Conservation (phyloP, 2,888 invertebrate species). For the Lasioglossum oenotherae region DNA sequence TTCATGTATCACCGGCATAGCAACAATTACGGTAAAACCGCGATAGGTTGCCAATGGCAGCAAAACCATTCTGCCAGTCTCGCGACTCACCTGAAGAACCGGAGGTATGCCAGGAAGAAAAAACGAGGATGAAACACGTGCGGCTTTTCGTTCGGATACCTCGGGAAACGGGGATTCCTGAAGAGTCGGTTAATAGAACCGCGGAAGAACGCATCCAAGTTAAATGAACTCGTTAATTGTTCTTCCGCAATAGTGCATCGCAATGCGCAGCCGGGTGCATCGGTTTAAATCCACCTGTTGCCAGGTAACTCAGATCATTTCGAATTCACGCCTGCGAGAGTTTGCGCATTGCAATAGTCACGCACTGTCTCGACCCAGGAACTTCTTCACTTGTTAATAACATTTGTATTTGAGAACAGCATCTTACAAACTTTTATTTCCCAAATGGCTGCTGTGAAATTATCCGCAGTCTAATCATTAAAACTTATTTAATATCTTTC, state of each 20-base stretch:
- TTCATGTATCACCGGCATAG: neutral
- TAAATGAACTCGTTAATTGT: slow-evolving; percentile 65
- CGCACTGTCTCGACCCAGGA: neutral
- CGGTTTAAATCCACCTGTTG: slow-evolving; percentile 53
- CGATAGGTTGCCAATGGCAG: neutral
- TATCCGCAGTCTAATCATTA: neutral
- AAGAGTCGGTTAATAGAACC: slow-evolving; percentile 42
- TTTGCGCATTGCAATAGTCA: neutral
- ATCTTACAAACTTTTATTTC: neutral
- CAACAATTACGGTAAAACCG: neutral
- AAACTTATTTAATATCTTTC: neutral
- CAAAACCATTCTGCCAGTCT: neutral
- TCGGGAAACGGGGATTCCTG: slow-evolving; percentile 41
- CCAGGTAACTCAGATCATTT: slow-evolving; percentile 23
- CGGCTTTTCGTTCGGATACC: slow-evolving; percentile 33
- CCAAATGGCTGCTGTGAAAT: too few relatives aligned
- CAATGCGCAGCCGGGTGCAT: slow-evolving; percentile 44
- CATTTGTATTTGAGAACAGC: neutral
- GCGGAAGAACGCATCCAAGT: slow-evolving; percentile 46
- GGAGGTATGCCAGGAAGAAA: slow-evolving; percentile 28
- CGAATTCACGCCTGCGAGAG: neutral
- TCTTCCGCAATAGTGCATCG: slow-evolving; percentile 51
- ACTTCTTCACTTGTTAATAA: neutral
- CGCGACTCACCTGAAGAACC: slow-evolving; percentile 2
- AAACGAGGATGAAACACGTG: slow-evolving; percentile 39